phyloP scores from a whole-genome alignment of 2,888 invertebrate genomes.

The Limenitis camilla region DNA sequence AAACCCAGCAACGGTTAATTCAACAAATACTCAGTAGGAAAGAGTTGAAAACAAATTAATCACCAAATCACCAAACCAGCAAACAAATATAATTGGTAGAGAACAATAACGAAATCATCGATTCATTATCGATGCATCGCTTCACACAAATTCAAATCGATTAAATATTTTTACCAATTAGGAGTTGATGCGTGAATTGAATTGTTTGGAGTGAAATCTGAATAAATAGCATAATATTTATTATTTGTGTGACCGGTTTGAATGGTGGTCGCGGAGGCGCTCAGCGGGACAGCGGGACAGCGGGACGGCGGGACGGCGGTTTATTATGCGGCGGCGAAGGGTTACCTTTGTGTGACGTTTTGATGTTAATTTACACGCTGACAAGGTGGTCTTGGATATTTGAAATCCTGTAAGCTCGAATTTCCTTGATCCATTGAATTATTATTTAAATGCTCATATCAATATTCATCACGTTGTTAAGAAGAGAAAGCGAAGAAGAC shows the following conservation, averaged over 20 bases:
- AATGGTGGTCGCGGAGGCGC: constrained; percentile 53
- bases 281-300: constrained; percentile 51
- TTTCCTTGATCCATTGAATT: too few species aligned
- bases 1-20: not conserved
- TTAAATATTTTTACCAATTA: constrained; percentile 73
- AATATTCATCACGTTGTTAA: too few species aligned
- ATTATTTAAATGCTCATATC: too few species aligned
- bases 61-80: constrained; percentile 31
- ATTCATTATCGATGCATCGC: constrained; percentile 56
- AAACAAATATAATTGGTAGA: constrained; percentile 34
- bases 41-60: constrained; percentile 42
- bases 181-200: constrained; percentile 70
- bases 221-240: too few species aligned
- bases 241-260: constrained; percentile 55
- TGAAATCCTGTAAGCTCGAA: not conserved
- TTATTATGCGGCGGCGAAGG: constrained; percentile 65
- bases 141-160: constrained; percentile 62
- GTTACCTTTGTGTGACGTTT: constrained; percentile 67
- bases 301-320: too few species aligned
- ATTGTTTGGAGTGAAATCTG: constrained; percentile 60
- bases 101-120: constrained; percentile 51
- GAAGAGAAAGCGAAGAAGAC: constrained; percentile 52
- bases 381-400: constrained; percentile 11
- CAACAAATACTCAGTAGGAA: not conserved
- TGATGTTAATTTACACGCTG: constrained; percentile 40